Base-by-base conservation (phyloP, 2,113 vertebrate genomes). In the Nanorana parkeri region DNA sequence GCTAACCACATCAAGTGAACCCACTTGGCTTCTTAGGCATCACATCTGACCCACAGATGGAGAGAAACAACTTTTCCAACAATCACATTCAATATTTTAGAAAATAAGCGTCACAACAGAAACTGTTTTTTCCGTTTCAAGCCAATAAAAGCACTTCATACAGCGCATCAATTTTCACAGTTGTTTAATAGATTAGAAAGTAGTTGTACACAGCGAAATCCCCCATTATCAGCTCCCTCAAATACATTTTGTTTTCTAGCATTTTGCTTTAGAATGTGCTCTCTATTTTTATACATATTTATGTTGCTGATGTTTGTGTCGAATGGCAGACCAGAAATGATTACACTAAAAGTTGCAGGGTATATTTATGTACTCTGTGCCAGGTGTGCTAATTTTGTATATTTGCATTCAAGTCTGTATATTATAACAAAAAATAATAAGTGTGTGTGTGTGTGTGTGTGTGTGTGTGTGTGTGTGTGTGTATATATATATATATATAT, bases 151-250 rank as follows among this genome's bases (percentile, higher is more conserved):
- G 88, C 88, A 87, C 89, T 91, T 85, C 85, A 89, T 92, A 92
- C 86, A 86, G 85, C 89, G 91, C 92, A 89, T 93, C 93, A 91
- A 90, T 94, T 94, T 92, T 92, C 94, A 93, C 88, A 93, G 90
- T 89, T 90, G 89, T 93, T 94, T 94, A 91, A 90, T 92, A 94
- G 92, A 94, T 94, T 93, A 92, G 91, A 94, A 93, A 92, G 91
- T 92, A 92, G 91, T 93, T 93, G 91, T 94, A 93, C 94, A 90
- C 91, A 90, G 85, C 91, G 90, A 93, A 93, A 90, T n/a, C 88
- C 88, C 85, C 86, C 91, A 93, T 94, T 93, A 76, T 76, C 63
- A 93, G 91, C 91, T 93, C 90, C 88, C 93, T 93, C 92, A 92
- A 93, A 86, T 89, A 92, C 89, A 83, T 83, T 83, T 76, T 75